Evolutionary conservation across 2,888 invertebrate genomes (phyloP).

Genomic region (Eupithecia vulgata): DNA sequence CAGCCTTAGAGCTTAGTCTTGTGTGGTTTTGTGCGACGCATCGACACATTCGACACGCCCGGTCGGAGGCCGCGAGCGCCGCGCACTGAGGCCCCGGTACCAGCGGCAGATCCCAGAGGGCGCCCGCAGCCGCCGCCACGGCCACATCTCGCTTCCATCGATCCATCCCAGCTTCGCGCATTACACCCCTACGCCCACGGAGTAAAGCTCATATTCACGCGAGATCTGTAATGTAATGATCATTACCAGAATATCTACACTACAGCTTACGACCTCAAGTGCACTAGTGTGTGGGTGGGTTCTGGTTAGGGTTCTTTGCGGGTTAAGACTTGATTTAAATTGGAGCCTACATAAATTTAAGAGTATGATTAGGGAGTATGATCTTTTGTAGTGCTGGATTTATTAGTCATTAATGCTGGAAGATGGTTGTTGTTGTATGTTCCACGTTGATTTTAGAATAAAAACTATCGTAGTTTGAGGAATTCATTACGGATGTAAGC

Average conservation of each 20-base stretch:
- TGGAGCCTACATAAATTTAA: not conserved
- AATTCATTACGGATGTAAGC: too few species aligned
- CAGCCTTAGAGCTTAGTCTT: slow-evolving; percentile 1
- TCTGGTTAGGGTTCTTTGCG: not conserved
- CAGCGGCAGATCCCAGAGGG: slow-evolving; percentile 55
- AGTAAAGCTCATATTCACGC: slow-evolving; percentile 52
- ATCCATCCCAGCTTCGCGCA: slow-evolving; percentile 49
- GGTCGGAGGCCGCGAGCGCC: slow-evolving; percentile 54
- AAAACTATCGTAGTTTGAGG: too few species aligned
- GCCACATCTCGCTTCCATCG: slow-evolving; percentile 15
- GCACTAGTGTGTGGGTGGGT: slow-evolving; percentile 13
- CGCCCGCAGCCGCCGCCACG: slow-evolving; percentile 40
- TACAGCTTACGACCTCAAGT: slow-evolving; percentile 49
- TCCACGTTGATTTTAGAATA: too few species aligned
- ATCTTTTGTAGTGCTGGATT: not conserved
- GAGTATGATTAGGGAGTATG: not conserved
- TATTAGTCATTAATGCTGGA: not conserved
- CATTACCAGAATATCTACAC: slow-evolving; percentile 49
- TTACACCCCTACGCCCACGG: slow-evolving; percentile 52
- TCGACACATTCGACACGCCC: slow-evolving; percentile 56
- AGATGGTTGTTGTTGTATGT: not conserved
- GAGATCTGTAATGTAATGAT: slow-evolving; percentile 59
- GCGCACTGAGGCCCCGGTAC: slow-evolving; percentile 62
- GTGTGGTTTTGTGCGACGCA: slow-evolving; percentile 32
- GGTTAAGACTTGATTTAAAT: not conserved